Percentiles rank a stretch among this genome's conserved stretches.
phyloP scores from a whole-genome alignment of 2,113 vertebrate genomes.

The Dromiciops gliroides region DNA sequence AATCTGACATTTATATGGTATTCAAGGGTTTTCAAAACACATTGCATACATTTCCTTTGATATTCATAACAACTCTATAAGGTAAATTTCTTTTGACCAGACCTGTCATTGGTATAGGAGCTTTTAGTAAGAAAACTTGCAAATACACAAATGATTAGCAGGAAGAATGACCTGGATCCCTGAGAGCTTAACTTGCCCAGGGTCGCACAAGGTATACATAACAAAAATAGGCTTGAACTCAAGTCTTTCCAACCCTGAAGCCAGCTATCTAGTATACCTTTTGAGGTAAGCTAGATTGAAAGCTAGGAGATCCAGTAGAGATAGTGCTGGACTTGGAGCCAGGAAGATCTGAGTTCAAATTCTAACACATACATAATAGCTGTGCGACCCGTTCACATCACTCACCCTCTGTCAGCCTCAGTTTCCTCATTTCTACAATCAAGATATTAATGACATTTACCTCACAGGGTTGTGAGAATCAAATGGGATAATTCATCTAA shows the following conservation, averaged over 20 bases:
- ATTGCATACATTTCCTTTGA: background rate
- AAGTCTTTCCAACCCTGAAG: background rate
- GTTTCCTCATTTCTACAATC: background rate
- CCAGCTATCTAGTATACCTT: background rate
- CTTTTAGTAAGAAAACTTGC: background rate
- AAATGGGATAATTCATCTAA: background rate
- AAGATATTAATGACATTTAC: background rate
- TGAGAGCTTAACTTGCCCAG: background rate
- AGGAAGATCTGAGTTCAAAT: background rate
- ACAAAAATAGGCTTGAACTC: background rate
- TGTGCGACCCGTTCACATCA: too few species aligned
- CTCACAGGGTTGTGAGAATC: background rate
- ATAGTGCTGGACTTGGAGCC: background rate
- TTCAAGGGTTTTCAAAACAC: background rate
- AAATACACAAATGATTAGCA: background rate
- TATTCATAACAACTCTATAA: background rate
- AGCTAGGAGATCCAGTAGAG: background rate
- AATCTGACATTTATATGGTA: background rate
- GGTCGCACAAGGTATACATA: conserved; percentile 26
- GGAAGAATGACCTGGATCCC: background rate
- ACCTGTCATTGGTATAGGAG: background rate
- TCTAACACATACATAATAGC: background rate
- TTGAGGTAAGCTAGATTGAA: background rate
- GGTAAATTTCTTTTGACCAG: background rate
- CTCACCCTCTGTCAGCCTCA: background rate